Percentiles rank a stretch among this genome's conserved stretches.
Evolutionary conservation across 2,797 vertebrate genomes (phyloP).

Genomic region (Pipistrellus nathusii): DNA sequence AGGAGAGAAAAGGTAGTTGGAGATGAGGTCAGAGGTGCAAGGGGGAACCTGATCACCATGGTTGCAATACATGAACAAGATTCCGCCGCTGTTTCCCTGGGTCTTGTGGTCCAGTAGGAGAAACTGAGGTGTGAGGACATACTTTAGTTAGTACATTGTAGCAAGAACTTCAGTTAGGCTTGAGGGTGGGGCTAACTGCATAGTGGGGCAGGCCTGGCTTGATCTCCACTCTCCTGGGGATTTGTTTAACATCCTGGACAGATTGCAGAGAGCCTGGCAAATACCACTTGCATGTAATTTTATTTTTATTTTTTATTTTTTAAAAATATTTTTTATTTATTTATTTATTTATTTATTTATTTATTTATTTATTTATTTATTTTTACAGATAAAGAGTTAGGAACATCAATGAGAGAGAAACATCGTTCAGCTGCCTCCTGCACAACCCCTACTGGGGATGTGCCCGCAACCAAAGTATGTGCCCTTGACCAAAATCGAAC

Average conservation of each 20-base stretch:
- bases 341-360: too few relatives aligned
- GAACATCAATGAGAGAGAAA: too few relatives aligned
- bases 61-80: not conserved
- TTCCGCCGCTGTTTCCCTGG: not conserved
- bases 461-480: too few relatives aligned
- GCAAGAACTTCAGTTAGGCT: not conserved
- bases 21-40: not conserved
- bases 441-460: too few relatives aligned
- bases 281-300: not conserved
- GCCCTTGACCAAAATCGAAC: too few relatives aligned
- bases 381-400: too few relatives aligned
- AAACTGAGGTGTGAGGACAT: not conserved
- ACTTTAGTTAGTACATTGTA: not conserved
- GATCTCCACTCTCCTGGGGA: not conserved
- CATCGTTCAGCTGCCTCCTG: too few relatives aligned
- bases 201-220: not conserved
- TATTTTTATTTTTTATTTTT: not conserved
- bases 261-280: not conserved
- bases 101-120: not conserved
- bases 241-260: not conserved
- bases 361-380: too few relatives aligned
- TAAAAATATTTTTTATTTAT: too few relatives aligned
- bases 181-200: accelerated
- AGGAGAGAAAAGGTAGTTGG: not conserved
- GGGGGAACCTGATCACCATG: not conserved